Conservation (phyloP, 2,888 invertebrate species). For the Nemotelus pantherinus region DNA sequence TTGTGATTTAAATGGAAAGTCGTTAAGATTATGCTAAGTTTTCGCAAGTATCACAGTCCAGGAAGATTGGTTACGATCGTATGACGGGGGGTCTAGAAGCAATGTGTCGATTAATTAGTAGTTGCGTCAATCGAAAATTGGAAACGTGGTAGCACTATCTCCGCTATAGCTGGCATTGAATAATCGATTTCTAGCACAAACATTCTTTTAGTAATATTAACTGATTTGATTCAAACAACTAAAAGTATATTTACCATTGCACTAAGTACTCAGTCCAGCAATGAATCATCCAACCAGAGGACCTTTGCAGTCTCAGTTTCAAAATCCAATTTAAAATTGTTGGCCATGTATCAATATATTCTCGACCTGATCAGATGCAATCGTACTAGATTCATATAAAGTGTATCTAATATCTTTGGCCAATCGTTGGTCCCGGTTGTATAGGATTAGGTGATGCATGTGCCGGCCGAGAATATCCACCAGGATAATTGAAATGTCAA, state of each 20-base stretch:
- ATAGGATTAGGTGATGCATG: not conserved
- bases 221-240: no score
- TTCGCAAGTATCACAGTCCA: not conserved
- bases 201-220: no score
- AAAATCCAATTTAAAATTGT: not conserved
- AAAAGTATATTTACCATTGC: no score
- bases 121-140: not conserved
- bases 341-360: not conserved
- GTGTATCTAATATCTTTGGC: conserved; percentile 1
- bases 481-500: conserved; percentile 41
- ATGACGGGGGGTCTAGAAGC: not conserved
- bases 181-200: no score
- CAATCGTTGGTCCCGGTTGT: not conserved
- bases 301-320: not conserved
- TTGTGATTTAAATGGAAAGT: conserved; percentile 8
- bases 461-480: no score
- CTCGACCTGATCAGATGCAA: no score
- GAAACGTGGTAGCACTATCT: no score
- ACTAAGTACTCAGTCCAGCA: no score
- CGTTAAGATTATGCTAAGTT: conserved; percentile 3
- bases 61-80: not conserved
- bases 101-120: not conserved
- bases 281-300: not conserved
- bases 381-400: conserved; percentile 15
- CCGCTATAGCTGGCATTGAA: no score